Evolutionary conservation across 2,113 vertebrate genomes (phyloP).

Genomic region (Callopanchax toddi): DNA sequence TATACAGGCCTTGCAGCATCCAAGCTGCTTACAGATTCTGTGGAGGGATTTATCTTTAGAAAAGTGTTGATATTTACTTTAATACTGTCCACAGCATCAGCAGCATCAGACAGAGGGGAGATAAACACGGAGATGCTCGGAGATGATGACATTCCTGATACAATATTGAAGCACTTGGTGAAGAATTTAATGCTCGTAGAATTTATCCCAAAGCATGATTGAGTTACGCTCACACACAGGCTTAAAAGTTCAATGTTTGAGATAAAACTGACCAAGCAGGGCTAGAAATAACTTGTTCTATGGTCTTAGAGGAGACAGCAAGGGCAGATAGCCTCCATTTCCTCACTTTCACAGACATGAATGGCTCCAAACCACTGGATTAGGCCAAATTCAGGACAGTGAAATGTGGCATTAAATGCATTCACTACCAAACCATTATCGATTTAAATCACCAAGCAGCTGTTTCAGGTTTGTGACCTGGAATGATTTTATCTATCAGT

Average conservation of each 20-base stretch:
- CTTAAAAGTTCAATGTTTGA: constrained; percentile 2
- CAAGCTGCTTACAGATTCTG: not conserved
- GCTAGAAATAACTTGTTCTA: not conserved
- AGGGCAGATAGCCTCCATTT: not conserved
- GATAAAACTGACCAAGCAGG: not conserved
- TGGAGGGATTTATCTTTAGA: constrained; percentile 41
- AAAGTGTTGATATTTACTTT: constrained; percentile 38
- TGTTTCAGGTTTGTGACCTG: too few species aligned
- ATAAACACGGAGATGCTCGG: constrained; percentile 33
- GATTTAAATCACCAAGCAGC: too few species aligned
- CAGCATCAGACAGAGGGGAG: constrained; percentile 31
- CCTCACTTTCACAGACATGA: not conserved
- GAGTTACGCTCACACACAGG: not conserved
- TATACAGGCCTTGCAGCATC: not conserved
- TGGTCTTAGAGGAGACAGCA: not conserved
- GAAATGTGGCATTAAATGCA: too few species aligned
- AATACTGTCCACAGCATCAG: constrained; percentile 51
- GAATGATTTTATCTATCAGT: too few species aligned
- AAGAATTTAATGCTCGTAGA: constrained; percentile 40
- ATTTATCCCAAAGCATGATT: constrained; percentile 9
- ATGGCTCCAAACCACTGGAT: not conserved
- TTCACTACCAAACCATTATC: too few species aligned
- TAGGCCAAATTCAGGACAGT: not conserved
- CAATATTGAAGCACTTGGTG: constrained; percentile 30
- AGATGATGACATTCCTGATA: constrained; percentile 42